Conservation (phyloP, 2,888 invertebrate species). For the Heliconius sara region DNA sequence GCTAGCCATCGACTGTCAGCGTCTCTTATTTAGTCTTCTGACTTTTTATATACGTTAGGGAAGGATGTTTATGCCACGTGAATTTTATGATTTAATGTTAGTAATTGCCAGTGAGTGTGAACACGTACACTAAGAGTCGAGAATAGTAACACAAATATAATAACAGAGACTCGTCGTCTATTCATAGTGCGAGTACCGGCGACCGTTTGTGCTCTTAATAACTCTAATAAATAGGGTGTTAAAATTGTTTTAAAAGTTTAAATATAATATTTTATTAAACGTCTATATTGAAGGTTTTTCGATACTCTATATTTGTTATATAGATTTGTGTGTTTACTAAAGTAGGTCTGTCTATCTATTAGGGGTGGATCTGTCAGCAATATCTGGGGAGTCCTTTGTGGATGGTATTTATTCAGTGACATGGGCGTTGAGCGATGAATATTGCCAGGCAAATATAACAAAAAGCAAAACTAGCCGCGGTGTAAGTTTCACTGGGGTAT, state of each 20-base stretch:
- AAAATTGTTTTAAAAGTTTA: constrained; percentile 47
- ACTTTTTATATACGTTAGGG: constrained; percentile 65
- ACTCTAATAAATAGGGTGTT: constrained; percentile 63
- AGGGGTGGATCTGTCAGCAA: constrained; percentile 76
- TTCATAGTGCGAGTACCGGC: constrained; percentile 63
- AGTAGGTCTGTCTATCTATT: constrained; percentile 67
- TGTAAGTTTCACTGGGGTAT: constrained; percentile 80
- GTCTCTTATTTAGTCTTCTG: constrained; percentile 71
- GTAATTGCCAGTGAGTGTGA: constrained; percentile 82
- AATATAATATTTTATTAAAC: not conserved
- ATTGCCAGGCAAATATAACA: constrained; percentile 83
- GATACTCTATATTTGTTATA: constrained; percentile 32
- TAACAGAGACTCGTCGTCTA: constrained; percentile 75
- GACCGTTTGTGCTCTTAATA: constrained; percentile 65
- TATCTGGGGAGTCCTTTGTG: constrained; percentile 81
- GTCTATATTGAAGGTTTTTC: not conserved
- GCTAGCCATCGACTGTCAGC: constrained; percentile 78
- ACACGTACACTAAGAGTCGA: constrained; percentile 76
- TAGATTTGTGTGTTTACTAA: constrained; percentile 63
- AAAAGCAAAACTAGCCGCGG: constrained; percentile 82
- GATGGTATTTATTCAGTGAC: constrained; percentile 82
- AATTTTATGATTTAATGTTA: constrained; percentile 80
- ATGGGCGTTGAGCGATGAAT: constrained; percentile 82
- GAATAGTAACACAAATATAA: constrained; percentile 78
- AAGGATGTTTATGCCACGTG: constrained; percentile 81